phyloP scores from a whole-genome alignment of 1,140 invertebrate species.

The Nephotettix cincticeps region DNA sequence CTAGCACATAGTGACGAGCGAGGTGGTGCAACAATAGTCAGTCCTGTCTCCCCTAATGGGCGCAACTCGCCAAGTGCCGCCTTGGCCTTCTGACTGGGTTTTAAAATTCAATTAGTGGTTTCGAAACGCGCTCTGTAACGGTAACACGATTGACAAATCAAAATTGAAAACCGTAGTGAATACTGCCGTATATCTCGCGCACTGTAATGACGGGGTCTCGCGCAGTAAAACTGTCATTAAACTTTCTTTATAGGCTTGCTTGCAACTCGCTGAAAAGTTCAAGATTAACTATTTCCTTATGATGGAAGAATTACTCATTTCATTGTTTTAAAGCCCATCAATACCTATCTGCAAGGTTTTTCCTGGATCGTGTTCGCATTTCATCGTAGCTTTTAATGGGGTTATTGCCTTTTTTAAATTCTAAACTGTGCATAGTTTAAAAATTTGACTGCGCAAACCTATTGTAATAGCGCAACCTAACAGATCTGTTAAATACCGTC shows the following conservation, averaged over 20 bases:
- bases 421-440: too few species aligned
- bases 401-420: too few species aligned
- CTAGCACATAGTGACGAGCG: too few species aligned
- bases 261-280: conserved; percentile 8
- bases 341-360: conserved; percentile 4
- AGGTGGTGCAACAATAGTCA: too few species aligned
- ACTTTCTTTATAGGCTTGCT: conserved; percentile 13
- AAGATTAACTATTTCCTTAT: conserved; percentile 23
- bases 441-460: too few species aligned
- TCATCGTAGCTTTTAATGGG: too few species aligned
- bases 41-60: too few species aligned
- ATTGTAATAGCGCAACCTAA: too few species aligned
- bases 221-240: conserved; percentile 7
- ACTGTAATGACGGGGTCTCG: neutral
- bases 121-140: neutral
- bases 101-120: conserved; percentile 13
- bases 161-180: neutral
- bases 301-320: conserved; percentile 5
- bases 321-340: conserved; percentile 17
- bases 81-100: neutral
- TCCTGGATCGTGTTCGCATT: neutral
- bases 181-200: neutral
- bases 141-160: conserved; percentile 11
- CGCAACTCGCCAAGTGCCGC: too few species aligned
- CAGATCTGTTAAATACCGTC: too few species aligned